These are phyloP conservation scores for Drosophila athabasca DNA, from an alignment of 1,140 invertebrate species.

Conservation along the genomic window DNA sequence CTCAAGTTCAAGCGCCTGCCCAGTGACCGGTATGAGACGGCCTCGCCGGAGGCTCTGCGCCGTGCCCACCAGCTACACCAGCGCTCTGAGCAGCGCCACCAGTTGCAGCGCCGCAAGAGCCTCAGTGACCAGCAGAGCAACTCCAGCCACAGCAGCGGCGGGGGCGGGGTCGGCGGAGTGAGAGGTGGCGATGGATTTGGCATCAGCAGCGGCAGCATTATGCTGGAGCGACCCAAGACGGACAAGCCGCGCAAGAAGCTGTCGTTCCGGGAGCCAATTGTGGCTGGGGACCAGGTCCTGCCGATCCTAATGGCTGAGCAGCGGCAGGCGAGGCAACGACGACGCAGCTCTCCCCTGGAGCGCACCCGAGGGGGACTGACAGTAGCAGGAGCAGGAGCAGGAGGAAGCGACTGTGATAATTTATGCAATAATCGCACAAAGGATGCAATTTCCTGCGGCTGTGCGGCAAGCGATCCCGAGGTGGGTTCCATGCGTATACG, in stretches of 20 bases:
- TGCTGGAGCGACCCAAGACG: conserved; percentile 76
- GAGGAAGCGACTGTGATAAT: conserved; percentile 63
- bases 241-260: conserved; percentile 92
- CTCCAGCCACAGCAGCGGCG: conserved; percentile 63
- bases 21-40: conserved; percentile 50
- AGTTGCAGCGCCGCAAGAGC: conserved; percentile 66
- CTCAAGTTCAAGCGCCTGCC: conserved; percentile 75
- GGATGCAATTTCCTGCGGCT: conserved; percentile 63
- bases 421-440: conserved; percentile 74
- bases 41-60: conserved; percentile 67
- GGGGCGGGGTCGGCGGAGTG: conserved; percentile 31
- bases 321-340: conserved; percentile 57
- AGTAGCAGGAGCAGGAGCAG: too few relatives aligned
- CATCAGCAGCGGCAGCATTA: conserved; percentile 42
- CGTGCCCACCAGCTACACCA: conserved; percentile 62
- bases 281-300: conserved; percentile 54
- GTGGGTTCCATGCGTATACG: conserved; percentile 48
- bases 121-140: conserved; percentile 65
- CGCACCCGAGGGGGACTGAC: conserved; percentile 22
- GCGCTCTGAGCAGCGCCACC: conserved; percentile 58
- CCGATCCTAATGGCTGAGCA: conserved; percentile 58
- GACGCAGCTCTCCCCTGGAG: conserved; percentile 72
- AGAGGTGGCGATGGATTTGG: conserved; percentile 6
- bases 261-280: conserved; percentile 91
- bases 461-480: conserved; percentile 67